Evolutionary conservation across 2,113 vertebrate species (phyloP), one percentile per base, ranked within the genome.

Genomic region (Bombycilla garrulus): DNA sequence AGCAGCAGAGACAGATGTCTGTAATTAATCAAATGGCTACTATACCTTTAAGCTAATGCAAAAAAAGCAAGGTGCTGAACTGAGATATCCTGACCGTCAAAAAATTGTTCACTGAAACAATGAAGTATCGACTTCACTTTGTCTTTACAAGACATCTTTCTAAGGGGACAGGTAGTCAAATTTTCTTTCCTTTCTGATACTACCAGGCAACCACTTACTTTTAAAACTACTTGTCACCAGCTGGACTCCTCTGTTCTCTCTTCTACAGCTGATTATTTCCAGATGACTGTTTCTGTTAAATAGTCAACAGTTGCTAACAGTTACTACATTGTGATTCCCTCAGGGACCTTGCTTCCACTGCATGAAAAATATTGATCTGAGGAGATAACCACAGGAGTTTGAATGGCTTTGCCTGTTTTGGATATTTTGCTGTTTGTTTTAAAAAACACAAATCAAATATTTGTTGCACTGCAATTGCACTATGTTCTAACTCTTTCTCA

Each of bases 271-370:
- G 80, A 80, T 86, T 92, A 47, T 87, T 92, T 93, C 88, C 81
- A 95, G 77, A 84, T 60, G 79, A 70, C 20, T 10, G 7, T 86
- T 95, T 84, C 65, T 86, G 23, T 82, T 92, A 80, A 92, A 91
- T 35, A 88, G 53, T 76, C 70, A 89, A 33, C 58, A 70, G 42
- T 92, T 84, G 44, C 33, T 81, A 82, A 78, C 25, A 56, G 66
- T 62, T 77, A 45, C 48, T 66, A 67, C 25, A 38, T 2, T 74
- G 35, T 67, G 60, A 86, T 96, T 91, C 76, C 36, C 44, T 67
- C 38, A 81, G 65, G 81, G 67, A 67, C 33, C 29, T 53, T 73
- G n/a, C 35, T 93, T 83, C 48, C 47, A 60, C 28, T 80, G 69
- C 28, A 45, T 51, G 38, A 86, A 61, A 80, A 65, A 66, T 76